Percentiles rank a stretch among this genome's conserved stretches.
phyloP scores from a whole-genome alignment of 2,888 invertebrate genomes.

The Serripes groenlandicus region DNA sequence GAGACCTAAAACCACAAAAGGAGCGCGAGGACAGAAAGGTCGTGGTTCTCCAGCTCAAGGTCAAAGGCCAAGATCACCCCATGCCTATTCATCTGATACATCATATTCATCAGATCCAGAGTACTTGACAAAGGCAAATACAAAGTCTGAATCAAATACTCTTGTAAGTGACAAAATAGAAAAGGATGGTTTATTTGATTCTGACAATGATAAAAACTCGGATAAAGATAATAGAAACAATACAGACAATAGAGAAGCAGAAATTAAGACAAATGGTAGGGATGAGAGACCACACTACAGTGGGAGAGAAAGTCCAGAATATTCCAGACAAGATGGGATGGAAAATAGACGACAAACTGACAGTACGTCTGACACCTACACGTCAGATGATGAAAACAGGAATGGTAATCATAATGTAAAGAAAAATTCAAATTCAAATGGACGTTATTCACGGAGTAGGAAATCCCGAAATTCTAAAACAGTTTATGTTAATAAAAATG shows the following conservation, averaged over 20 bases:
- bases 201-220: conserved; percentile 34
- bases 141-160: conserved; percentile 23
- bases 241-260: not conserved
- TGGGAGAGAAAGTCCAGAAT: not conserved
- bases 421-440: conserved; percentile 22
- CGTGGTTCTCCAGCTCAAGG: conserved; percentile 37
- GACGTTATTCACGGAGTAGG: conserved; percentile 16
- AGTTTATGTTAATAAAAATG: conserved; percentile 36
- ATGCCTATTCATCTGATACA: conserved; percentile 55
- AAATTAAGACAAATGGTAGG: not conserved
- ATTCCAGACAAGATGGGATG: conserved; percentile 2
- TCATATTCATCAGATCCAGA: conserved; percentile 62
- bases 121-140: conserved; percentile 40
- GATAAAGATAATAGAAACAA: conserved; percentile 10
- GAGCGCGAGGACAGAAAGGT: conserved; percentile 21
- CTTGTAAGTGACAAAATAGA: conserved; percentile 24
- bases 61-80: conserved; percentile 49
- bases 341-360: not conserved
- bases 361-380: conserved; percentile 36
- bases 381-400: conserved; percentile 23
- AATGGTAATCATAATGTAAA: not conserved
- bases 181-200: conserved; percentile 60
- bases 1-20: conserved; percentile 50
- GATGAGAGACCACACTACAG: not conserved
- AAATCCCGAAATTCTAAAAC: conserved; percentile 20